A percentile compares a stretch with the other conserved stretches of the same genome.
Conservation (phyloP, 2,888 invertebrate species). For the Cecidostiba fungosa region DNA sequence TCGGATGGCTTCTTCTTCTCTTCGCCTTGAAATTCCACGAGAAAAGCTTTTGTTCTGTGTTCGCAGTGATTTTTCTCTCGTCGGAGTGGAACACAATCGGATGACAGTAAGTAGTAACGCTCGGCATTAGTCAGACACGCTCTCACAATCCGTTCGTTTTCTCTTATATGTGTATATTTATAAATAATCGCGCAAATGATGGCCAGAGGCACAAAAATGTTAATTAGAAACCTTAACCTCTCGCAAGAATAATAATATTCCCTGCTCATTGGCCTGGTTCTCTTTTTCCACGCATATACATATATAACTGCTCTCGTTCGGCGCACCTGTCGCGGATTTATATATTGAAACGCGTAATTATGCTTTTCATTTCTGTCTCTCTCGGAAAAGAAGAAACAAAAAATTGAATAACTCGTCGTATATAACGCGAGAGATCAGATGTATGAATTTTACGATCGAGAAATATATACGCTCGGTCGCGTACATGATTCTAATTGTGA, state of each 20-base stretch:
- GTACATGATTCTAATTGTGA: background rate
- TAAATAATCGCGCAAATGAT: too few relatives aligned
- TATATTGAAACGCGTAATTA: background rate
- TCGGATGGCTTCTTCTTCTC: background rate
- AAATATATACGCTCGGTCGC: background rate
- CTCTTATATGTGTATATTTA: too few relatives aligned
- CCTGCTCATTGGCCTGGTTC: background rate
- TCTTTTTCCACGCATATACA: background rate
- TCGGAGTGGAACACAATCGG: background rate
- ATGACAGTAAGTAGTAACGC: background rate
- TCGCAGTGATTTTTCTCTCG: background rate
- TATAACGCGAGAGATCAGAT: background rate
- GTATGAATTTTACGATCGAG: background rate
- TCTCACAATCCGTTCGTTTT: background rate
- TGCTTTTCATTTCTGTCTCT: background rate
- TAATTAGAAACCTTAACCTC: background rate
- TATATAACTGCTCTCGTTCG: background rate
- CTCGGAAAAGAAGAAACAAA: background rate
- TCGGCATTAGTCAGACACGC: background rate
- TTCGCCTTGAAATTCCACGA: background rate
- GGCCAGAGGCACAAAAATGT: too few relatives aligned
- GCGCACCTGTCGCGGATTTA: background rate
- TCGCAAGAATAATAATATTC: background rate
- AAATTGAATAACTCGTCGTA: background rate
- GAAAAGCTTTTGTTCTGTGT: background rate